A percentile compares a stretch with the other conserved stretches of the same genome.
Evolutionary conservation across 1,140 invertebrate genomes (phyloP).

Genomic region (Aphaenogaster rudis): DNA sequence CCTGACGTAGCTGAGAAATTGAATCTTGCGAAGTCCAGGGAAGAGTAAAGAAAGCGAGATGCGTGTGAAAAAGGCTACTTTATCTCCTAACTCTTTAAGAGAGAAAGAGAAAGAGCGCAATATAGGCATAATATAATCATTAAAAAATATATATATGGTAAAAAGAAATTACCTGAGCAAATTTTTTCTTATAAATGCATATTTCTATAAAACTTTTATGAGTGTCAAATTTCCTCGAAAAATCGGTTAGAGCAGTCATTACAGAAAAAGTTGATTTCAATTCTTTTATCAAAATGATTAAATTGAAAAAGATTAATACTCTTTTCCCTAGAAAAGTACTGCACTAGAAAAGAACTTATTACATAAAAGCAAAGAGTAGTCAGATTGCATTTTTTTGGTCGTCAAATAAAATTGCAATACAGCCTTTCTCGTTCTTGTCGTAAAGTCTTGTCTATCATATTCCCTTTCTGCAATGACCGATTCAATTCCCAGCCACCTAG

Average conservation of each 20-base stretch:
- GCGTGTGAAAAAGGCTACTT: neutral
- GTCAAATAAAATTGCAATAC: neutral
- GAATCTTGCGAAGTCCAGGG: conserved; percentile 7
- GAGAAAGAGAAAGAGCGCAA: neutral
- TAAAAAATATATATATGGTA: neutral
- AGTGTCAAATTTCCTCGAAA: neutral
- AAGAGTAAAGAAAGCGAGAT: neutral
- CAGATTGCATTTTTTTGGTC: neutral
- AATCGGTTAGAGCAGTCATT: neutral
- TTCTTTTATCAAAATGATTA: neutral
- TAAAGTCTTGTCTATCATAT: neutral
- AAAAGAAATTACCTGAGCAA: neutral
- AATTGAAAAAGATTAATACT: neutral
- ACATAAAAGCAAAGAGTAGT: neutral
- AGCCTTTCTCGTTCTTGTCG: neutral
- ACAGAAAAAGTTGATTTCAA: neutral
- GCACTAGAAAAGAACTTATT: neutral
- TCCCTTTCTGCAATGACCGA: neutral
- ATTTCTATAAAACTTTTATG: neutral
- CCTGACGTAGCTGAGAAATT: conserved; percentile 12
- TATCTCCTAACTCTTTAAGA: neutral
- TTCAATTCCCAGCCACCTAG: conserved; percentile 19
- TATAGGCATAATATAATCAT: neutral
- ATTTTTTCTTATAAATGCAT: neutral
- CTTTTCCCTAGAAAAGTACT: neutral